Conservation (phyloP, 2,797 vertebrate species). For the Characodon lateralis region DNA sequence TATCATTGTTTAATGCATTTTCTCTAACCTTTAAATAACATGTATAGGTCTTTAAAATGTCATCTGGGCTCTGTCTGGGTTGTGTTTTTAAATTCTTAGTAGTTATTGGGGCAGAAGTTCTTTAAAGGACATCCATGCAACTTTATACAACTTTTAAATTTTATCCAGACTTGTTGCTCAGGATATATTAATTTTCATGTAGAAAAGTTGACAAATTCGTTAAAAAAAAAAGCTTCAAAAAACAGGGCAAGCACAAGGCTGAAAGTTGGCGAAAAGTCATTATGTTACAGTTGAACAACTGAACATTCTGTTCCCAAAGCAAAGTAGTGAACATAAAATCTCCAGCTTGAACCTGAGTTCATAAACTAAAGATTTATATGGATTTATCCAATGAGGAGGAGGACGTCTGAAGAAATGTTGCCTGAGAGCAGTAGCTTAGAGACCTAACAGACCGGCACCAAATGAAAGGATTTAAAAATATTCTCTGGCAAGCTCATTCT, state of each 20-base stretch:
- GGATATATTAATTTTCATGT: not conserved
- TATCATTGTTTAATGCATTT: slow-evolving; percentile 72
- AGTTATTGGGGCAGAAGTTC: slow-evolving; percentile 41
- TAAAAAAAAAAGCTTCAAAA: not conserved
- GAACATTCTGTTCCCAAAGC: not conserved
- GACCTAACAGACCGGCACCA: not conserved
- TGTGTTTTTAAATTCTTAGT: slow-evolving; percentile 74
- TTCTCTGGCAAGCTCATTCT: not conserved
- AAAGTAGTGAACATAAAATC: not conserved
- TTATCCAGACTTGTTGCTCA: not conserved
- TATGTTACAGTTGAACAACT: not conserved
- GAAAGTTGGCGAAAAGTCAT: not conserved
- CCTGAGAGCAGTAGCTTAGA: not conserved
- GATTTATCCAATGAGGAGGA: not conserved
- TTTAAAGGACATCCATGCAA: not conserved
- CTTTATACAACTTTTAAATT: not conserved
- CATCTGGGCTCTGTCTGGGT: slow-evolving; percentile 58
- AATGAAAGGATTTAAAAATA: not conserved
- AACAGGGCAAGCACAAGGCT: not conserved
- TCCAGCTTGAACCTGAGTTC: not conserved
- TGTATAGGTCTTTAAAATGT: slow-evolving; percentile 53
- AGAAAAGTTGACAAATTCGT: not conserved
- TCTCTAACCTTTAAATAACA: slow-evolving; percentile 70
- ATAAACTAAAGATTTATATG: not conserved
- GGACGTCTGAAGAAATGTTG: not conserved